These are phyloP conservation scores for Arnoldichthys spilopterus DNA, from an alignment of 2,797 vertebrate genomes.

Conservation along the genomic window DNA sequence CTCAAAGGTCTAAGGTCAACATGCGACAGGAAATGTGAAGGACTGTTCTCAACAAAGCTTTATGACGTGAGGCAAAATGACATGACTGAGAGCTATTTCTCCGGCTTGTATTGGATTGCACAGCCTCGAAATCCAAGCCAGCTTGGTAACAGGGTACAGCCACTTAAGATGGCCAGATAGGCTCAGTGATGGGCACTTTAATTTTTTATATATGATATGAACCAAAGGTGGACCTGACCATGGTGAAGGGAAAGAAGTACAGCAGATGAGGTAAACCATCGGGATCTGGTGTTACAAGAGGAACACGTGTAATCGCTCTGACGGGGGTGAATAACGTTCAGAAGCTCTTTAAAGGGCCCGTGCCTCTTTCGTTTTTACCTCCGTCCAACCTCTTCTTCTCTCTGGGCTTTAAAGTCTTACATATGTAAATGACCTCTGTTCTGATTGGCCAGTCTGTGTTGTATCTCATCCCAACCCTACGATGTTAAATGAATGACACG, in stretches of 20 bases:
- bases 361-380: no score
- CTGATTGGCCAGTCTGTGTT: not conserved
- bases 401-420: not conserved
- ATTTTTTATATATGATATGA: slow-evolving; percentile 78
- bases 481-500: no score
- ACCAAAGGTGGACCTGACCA: slow-evolving; percentile 55
- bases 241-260: slow-evolving; percentile 23
- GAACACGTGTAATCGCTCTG: slow-evolving; percentile 25
- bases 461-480: not conserved
- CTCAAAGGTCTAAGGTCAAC: not conserved
- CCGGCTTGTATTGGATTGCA: slow-evolving; percentile 80
- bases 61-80: slow-evolving; percentile 77
- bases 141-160: slow-evolving; percentile 79
- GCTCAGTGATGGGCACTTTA: slow-evolving; percentile 72
- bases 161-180: slow-evolving; percentile 83
- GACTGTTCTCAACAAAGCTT: slow-evolving; percentile 38
- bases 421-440: not conserved
- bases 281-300: slow-evolving; percentile 34
- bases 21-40: not conserved
- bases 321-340: slow-evolving; percentile 37
- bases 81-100: slow-evolving; percentile 74
- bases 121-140: slow-evolving; percentile 77
- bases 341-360: slow-evolving; percentile 7
- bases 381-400: not conserved
- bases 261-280: not conserved